Conservation (phyloP, 2,797 vertebrate species). For the Rhadinocentrus ornatus region DNA sequence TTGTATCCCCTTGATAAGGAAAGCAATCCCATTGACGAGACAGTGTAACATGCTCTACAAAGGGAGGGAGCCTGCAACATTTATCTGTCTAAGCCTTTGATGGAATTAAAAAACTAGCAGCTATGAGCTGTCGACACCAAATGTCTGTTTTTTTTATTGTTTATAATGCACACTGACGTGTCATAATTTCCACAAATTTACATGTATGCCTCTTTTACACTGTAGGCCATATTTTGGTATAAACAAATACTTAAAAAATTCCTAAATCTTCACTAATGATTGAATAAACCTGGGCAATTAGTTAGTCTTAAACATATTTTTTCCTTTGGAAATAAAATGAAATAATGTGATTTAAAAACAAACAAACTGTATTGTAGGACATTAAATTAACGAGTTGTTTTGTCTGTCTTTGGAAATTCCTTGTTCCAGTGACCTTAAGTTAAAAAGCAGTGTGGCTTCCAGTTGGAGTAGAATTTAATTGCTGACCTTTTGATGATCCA, state of each 20-base stretch:
- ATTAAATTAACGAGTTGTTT: neutral
- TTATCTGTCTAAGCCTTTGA: constrained; percentile 80
- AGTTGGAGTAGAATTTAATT: neutral
- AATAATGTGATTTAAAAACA: constrained; percentile 22
- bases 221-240: constrained; percentile 58
- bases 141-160: constrained; percentile 48
- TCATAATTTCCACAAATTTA: constrained; percentile 69
- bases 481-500: neutral
- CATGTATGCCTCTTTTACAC: constrained; percentile 58
- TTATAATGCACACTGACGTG: constrained; percentile 70
- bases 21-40: constrained; percentile 75
- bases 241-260: constrained; percentile 64
- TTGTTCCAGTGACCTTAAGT: neutral
- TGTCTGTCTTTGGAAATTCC: neutral
- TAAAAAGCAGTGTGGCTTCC: neutral
- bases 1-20: constrained; percentile 79
- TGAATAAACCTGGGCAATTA: constrained; percentile 20
- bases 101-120: constrained; percentile 79
- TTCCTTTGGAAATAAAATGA: constrained; percentile 20
- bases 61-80: constrained; percentile 64
- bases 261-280: constrained; percentile 41
- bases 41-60: constrained; percentile 75
- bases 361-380: neutral
- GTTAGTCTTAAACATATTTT: constrained; percentile 31
- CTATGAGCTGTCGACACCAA: constrained; percentile 58